A percentile compares a stretch with the other conserved stretches of the same genome.
Conservation (phyloP, 2,113 vertebrate species). For the Rhabdornis inornatus region DNA sequence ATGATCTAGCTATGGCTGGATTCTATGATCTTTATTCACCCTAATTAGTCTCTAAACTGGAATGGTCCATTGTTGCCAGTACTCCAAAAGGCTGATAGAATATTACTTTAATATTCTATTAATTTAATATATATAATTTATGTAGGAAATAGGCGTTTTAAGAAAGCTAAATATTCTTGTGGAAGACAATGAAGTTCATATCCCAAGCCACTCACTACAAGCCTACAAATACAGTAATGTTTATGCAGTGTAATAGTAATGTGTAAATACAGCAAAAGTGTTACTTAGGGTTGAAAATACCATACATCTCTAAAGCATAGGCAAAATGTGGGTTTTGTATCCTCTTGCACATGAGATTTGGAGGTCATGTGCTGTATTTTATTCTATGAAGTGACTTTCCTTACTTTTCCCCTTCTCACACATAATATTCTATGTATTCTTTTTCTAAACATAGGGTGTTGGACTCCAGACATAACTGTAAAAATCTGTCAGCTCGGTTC, state of each 20-base stretch:
- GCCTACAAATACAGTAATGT: neutral
- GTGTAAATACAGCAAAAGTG: neutral
- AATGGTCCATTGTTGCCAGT: neutral
- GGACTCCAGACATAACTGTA: slow-evolving; percentile 17
- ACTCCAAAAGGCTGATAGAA: neutral
- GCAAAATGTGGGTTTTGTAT: neutral
- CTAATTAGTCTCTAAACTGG: neutral
- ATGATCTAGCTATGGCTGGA: neutral
- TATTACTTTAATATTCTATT: no score
- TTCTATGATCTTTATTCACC: neutral
- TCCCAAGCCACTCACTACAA: neutral
- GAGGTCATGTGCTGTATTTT: neutral
- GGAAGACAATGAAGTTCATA: neutral
- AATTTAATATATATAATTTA: no score
- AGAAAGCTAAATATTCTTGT: neutral
- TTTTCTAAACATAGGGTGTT: neutral
- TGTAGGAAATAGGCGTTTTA: neutral
- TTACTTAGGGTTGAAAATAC: neutral
- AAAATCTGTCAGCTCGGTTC: slow-evolving; percentile 39
- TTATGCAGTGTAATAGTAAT: neutral
- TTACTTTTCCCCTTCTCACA: neutral
- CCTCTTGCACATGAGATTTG: neutral
- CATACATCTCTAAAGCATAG: neutral
- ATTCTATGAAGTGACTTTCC: neutral
- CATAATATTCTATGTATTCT: neutral